A percentile compares a stretch with the other conserved stretches of the same genome.
These are phyloP conservation scores for Thecocarcelia acutangulata DNA, from an alignment of 2,888 invertebrate species.

Conservation along the genomic window DNA sequence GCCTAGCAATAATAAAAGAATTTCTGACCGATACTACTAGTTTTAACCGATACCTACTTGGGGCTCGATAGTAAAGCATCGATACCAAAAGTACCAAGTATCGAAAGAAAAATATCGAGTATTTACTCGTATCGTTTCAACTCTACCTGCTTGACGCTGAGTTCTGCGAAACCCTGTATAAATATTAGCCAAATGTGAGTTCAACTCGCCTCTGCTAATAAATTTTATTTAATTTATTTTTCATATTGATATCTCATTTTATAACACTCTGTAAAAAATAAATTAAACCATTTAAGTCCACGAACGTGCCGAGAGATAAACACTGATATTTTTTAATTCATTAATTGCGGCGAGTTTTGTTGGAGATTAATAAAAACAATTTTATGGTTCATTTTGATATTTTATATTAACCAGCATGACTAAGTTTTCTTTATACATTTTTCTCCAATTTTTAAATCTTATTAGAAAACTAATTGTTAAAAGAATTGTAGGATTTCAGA, in stretches of 20 bases:
- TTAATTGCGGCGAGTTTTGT: slow-evolving; percentile 7
- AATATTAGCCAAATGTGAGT: too few relatives aligned
- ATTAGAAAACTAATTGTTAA: slow-evolving; percentile 40
- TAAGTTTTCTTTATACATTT: neutral
- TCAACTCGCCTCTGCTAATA: too few relatives aligned
- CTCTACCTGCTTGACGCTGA: too few relatives aligned
- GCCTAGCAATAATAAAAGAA: too few relatives aligned
- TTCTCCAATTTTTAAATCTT: neutral
- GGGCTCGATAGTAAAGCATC: too few relatives aligned
- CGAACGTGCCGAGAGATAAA: slow-evolving; percentile 40
- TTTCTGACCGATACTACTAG: too few relatives aligned
- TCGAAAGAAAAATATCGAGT: too few relatives aligned
- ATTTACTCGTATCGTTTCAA: too few relatives aligned
- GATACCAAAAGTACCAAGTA: too few relatives aligned
- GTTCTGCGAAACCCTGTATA: too few relatives aligned
- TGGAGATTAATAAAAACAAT: neutral
- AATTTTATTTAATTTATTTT: too few relatives aligned
- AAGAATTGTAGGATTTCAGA: slow-evolving; percentile 38
- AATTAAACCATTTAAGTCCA: neutral
- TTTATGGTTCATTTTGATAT: neutral
- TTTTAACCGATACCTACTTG: too few relatives aligned
- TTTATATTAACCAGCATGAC: neutral
- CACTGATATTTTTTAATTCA: neutral
- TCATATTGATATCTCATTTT: neutral
- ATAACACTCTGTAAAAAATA: neutral